Percentiles rank a stretch among this genome's conserved stretches.
Evolutionary conservation across 2,113 vertebrate species (phyloP).

Genomic region (Chaetorhynchus papuensis): DNA sequence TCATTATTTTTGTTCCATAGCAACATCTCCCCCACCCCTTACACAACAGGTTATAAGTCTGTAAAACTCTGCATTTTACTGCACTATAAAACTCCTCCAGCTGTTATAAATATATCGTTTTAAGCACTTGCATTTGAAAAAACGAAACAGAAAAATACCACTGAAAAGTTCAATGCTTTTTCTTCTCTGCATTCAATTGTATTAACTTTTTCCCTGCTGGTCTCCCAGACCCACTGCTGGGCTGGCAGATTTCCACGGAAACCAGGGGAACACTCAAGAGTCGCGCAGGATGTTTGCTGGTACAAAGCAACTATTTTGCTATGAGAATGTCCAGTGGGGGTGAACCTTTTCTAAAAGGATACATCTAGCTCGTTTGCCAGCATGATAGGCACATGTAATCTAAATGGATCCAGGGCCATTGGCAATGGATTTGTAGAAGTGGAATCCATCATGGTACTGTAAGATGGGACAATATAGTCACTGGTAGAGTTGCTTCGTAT

Average conservation of each 20-base stretch:
- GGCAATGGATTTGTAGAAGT: background rate
- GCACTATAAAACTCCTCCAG: slow-evolving; percentile 57
- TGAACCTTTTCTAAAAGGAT: background rate
- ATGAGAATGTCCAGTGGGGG: background rate
- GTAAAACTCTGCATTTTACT: slow-evolving; percentile 49
- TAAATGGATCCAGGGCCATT: background rate
- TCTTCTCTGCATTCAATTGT: slow-evolving; percentile 25
- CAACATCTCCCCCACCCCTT: slow-evolving; percentile 35
- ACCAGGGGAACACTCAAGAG: background rate
- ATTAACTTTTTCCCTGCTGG: slow-evolving; percentile 61
- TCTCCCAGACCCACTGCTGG: slow-evolving; percentile 25
- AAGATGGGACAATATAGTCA: background rate
- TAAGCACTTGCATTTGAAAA: slow-evolving; percentile 51
- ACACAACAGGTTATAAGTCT: slow-evolving; percentile 58
- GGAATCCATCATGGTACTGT: background rate
- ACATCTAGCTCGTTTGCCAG: background rate
- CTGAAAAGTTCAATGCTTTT: slow-evolving; percentile 52
- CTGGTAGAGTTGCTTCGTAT: background rate
- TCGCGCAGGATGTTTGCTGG: background rate
- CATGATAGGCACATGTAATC: background rate
- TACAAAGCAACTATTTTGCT: background rate
- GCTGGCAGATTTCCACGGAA: slow-evolving; percentile 26
- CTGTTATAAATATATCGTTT: slow-evolving; percentile 61
- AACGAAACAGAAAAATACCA: slow-evolving; percentile 35
- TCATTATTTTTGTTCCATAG: slow-evolving; percentile 60